A percentile compares a stretch with the other conserved stretches of the same genome.
Evolutionary conservation across 2,113 vertebrate genomes (phyloP).

Genomic region (Oplegnathus fasciatus): DNA sequence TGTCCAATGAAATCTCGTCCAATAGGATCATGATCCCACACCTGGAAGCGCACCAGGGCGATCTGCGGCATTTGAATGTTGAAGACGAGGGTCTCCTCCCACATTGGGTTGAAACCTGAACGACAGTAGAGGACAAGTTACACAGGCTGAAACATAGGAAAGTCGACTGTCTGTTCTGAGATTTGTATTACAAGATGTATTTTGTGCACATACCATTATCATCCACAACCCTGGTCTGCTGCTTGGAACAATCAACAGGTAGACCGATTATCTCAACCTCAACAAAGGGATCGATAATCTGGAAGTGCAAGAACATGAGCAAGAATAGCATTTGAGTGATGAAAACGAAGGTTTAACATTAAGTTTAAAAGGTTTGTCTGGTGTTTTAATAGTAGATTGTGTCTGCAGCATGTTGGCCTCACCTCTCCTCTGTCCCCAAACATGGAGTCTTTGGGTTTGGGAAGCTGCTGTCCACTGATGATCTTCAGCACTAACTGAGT

Average conservation of each 20-base stretch:
- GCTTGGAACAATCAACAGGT: constrained; percentile 92
- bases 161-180: not conserved
- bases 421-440: constrained; percentile 97
- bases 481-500: constrained; percentile 93
- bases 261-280: constrained; percentile 97
- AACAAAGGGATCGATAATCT: constrained; percentile 98
- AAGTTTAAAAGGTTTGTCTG: not conserved
- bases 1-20: constrained; percentile 96
- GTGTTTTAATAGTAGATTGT: not conserved
- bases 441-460: constrained; percentile 96
- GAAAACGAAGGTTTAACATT: not conserved
- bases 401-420: constrained; percentile 17
- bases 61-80: constrained; percentile 93
- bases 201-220: constrained; percentile 89
- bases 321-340: not conserved
- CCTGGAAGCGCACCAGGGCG: constrained; percentile 92
- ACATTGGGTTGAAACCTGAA: constrained; percentile 97
- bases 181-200: not conserved
- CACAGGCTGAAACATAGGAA: not conserved
- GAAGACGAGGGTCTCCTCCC: constrained; percentile 97
- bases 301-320: constrained; percentile 37
- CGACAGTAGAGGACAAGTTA: not conserved
- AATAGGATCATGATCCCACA: constrained; percentile 97
- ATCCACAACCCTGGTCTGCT: constrained; percentile 95
- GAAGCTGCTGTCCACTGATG: constrained; percentile 97